Percentiles rank a stretch among this genome's conserved stretches.
These are phyloP conservation scores for Melieria picta DNA, from an alignment of 2,888 invertebrate species.

Conservation along the genomic window DNA sequence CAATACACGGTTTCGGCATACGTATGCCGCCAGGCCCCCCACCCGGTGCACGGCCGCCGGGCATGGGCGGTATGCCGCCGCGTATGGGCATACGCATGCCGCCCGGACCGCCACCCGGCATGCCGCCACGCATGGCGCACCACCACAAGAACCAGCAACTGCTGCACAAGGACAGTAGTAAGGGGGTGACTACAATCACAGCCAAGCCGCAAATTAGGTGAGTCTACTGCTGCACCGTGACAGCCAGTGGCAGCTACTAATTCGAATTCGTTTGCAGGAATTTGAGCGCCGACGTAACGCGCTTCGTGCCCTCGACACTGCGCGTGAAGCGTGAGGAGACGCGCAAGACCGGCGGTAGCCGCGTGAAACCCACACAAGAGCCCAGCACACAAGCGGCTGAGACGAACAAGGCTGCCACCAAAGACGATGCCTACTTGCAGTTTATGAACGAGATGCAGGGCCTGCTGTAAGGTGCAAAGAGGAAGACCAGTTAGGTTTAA, in stretches of 20 bases:
- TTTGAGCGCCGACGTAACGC: slow-evolving; percentile 91
- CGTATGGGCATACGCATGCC: slow-evolving; percentile 71
- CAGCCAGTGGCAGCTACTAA: too few relatives aligned
- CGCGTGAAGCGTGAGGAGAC: slow-evolving; percentile 89
- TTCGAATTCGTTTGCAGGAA: slow-evolving; percentile 67
- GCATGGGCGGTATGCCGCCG: slow-evolving; percentile 73
- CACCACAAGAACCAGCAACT: slow-evolving; percentile 62
- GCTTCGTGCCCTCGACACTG: slow-evolving; percentile 93
- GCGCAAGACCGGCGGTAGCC: slow-evolving; percentile 65
- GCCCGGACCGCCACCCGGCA: slow-evolving; percentile 74
- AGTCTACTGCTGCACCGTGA: background rate
- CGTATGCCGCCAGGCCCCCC: slow-evolving; percentile 69
- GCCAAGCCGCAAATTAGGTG: slow-evolving; percentile 95
- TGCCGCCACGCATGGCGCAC: slow-evolving; percentile 69
- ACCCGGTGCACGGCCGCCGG: slow-evolving; percentile 66
- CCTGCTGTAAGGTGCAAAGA: slow-evolving; percentile 72
- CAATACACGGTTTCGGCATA: slow-evolving; percentile 57
- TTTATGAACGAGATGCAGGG: slow-evolving; percentile 99
- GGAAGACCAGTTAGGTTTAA: too few relatives aligned
- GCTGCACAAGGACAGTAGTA: slow-evolving; percentile 76
- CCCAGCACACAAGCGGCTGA: slow-evolving; percentile 64
- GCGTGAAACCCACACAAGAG: slow-evolving; percentile 68
- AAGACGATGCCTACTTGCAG: slow-evolving; percentile 98
- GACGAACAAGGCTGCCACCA: slow-evolving; percentile 71
- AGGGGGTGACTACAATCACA: slow-evolving; percentile 85